phyloP scores from a whole-genome alignment of 2,888 invertebrate genomes.

The Byasa hedistus region DNA sequence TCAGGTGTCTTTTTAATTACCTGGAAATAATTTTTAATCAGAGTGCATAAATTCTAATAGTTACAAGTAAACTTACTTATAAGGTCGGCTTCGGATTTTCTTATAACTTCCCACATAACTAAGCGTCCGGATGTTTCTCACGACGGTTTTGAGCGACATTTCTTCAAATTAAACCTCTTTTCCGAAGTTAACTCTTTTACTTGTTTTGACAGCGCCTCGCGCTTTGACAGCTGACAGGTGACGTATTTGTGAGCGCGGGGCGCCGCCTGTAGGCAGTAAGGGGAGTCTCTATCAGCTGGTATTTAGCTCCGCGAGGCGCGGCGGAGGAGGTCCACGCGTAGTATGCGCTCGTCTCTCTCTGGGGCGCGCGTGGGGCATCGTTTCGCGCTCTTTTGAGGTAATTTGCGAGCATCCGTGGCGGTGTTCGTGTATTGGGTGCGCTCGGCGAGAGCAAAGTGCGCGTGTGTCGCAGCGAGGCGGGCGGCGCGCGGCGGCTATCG shows the following conservation, averaged over 20 bases:
- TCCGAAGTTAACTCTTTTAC: constrained; percentile 14
- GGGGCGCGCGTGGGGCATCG: constrained; percentile 58
- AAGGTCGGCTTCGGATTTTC: constrained; percentile 59
- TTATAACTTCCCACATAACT: constrained; percentile 68
- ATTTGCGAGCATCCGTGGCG: constrained; percentile 46
- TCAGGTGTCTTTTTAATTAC: background rate
- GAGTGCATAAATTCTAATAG: too few species aligned
- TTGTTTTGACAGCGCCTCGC: constrained; percentile 38
- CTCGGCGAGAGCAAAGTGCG: constrained; percentile 51
- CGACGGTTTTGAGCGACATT: constrained; percentile 65
- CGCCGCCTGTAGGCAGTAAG: constrained; percentile 52
- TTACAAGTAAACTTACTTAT: constrained; percentile 55
- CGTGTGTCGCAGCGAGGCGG: constrained; percentile 57
- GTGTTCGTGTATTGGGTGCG: constrained; percentile 33
- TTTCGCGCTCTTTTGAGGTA: constrained; percentile 46
- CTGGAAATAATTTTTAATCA: too few species aligned
- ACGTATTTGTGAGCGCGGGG: constrained; percentile 45
- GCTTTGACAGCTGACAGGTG: constrained; percentile 37
- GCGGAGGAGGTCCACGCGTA: constrained; percentile 59
- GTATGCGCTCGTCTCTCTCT: constrained; percentile 74
- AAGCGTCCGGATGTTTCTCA: constrained; percentile 59
- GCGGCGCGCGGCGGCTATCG: constrained; percentile 51
- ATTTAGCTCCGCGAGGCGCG: constrained; percentile 66
- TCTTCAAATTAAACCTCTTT: constrained; percentile 31
- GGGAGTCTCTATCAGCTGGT: constrained; percentile 68